phyloP scores from a whole-genome alignment of 2,797 vertebrate species.

The Spatula versicolor region DNA sequence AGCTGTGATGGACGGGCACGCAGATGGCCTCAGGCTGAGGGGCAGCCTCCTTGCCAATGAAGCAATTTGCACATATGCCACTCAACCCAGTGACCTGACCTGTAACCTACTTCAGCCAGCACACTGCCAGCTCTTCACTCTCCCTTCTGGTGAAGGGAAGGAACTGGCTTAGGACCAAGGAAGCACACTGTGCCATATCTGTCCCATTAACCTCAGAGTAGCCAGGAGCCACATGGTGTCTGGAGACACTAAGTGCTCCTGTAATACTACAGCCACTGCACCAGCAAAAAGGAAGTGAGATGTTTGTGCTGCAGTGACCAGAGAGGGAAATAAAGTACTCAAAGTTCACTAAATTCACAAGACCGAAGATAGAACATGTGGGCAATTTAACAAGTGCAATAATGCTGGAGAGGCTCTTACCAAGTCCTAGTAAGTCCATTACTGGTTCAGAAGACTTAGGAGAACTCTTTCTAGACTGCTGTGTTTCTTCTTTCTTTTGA shows the following conservation, averaged over 20 bases:
- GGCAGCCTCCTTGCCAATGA: background rate
- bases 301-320: rapidly evolving
- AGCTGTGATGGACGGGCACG: background rate
- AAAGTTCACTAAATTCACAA: background rate
- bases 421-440: conserved; percentile 92
- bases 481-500: conserved; percentile 89
- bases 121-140: background rate
- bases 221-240: background rate
- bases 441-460: conserved; percentile 86
- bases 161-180: background rate
- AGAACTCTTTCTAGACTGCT: conserved; percentile 82
- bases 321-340: rapidly evolving
- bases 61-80: background rate
- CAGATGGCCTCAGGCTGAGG: background rate
- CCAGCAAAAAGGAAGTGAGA: rapidly evolving
- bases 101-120: background rate
- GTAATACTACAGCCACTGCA: background rate
- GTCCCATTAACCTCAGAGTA: background rate
- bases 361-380: rapidly evolving
- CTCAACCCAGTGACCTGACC: background rate
- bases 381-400: rapidly evolving
- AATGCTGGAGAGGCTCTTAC: conserved; percentile 77
- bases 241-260: background rate
- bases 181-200: rapidly evolving
- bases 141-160: background rate